Percentiles rank a stretch among this genome's conserved stretches.
phyloP scores from a whole-genome alignment of 2,797 vertebrate species.

The Halcyon smyrnensis region DNA sequence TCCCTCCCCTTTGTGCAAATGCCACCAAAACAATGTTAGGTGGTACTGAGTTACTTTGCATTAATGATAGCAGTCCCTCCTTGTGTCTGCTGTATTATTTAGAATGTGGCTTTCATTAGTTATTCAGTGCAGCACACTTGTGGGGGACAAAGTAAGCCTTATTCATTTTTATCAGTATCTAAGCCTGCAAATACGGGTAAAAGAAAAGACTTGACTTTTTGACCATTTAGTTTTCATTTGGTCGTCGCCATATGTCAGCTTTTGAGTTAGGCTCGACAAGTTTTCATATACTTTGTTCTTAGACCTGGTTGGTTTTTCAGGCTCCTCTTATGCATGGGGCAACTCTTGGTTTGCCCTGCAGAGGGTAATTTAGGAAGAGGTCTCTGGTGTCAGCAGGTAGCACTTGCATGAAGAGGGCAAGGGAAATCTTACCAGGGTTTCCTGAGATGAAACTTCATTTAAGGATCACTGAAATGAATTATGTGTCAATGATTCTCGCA shows the following conservation, averaged over 20 bases:
- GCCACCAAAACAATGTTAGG: neutral
- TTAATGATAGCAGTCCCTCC: neutral
- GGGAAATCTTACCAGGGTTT: neutral
- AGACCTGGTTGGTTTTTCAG: neutral
- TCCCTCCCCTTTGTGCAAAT: neutral
- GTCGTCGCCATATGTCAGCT: neutral
- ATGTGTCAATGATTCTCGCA: neutral
- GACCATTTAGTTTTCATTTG: neutral
- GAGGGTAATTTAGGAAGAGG: neutral
- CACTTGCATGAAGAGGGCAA: neutral
- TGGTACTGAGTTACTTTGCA: neutral
- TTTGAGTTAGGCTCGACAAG: neutral
- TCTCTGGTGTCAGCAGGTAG: neutral
- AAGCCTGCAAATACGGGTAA: neutral
- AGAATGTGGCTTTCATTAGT: conserved; percentile 2
- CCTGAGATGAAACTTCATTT: neutral
- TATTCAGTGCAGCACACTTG: neutral
- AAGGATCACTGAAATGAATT: neutral
- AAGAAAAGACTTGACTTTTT: neutral
- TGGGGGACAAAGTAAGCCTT: neutral
- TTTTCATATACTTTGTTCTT: neutral
- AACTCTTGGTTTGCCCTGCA: neutral
- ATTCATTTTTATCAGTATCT: conserved; percentile 6
- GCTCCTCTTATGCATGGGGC: fast-evolving
- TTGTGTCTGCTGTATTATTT: conserved; percentile 29